Percentiles rank a stretch among this genome's conserved stretches.
Conservation (phyloP, 2,113 vertebrate genomes). For the Lagopus muta region DNA sequence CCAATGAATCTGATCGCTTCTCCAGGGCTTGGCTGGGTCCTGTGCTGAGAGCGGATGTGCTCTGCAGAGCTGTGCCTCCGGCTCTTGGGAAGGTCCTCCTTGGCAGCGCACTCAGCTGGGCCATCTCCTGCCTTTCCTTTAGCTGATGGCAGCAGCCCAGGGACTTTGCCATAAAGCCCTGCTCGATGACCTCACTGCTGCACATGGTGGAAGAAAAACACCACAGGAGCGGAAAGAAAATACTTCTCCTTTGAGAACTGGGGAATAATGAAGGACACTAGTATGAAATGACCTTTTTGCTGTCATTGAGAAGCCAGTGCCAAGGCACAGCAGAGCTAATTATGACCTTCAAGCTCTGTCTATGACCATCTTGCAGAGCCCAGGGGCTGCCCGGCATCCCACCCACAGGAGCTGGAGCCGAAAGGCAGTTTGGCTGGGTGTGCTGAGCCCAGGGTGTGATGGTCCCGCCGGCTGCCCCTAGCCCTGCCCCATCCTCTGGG, state of each 20-base stretch:
- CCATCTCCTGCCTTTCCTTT: not conserved
- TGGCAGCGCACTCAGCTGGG: not conserved
- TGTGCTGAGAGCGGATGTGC: not conserved
- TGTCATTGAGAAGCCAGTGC: not conserved
- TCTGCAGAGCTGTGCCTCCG: not conserved
- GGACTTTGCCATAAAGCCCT: not conserved
- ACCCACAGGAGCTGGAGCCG: not conserved
- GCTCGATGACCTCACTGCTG: not conserved
- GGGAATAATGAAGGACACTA: not conserved
- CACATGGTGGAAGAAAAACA: not conserved
- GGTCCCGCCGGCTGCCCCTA: not conserved
- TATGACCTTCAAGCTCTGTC: not conserved
- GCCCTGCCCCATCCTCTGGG: not conserved
- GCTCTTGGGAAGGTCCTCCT: not conserved
- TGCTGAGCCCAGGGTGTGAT: not conserved
- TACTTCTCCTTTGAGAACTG: not conserved
- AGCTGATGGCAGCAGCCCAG: slow-evolving; percentile 14
- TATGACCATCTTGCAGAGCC: not conserved
- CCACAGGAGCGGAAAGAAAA: not conserved
- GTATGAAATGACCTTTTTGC: not conserved
- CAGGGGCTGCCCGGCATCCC: fast-evolving
- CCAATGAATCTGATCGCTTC: not conserved
- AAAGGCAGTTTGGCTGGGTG: fast-evolving
- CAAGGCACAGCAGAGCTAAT: not conserved
- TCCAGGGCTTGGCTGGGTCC: not conserved